Evolutionary conservation across 1,140 invertebrate species (phyloP), one percentile per base, ranked within the genome.

Genomic region (Euglossa dilemma): DNA sequence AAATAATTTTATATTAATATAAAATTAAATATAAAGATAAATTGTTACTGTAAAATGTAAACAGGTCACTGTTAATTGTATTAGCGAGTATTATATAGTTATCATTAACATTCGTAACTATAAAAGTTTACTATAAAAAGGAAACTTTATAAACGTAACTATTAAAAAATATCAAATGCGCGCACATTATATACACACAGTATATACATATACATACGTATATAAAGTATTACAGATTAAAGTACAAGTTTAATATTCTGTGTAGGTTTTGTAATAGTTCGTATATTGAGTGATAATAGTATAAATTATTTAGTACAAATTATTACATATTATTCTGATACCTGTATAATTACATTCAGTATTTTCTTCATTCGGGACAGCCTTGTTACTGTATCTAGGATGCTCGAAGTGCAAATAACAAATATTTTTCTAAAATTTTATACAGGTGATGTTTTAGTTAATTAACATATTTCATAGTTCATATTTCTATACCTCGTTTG

Each of bases 341-440:
- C 74, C 56, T 83, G 80, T 69, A 70, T 70, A 83, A 83, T 59
- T 36, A 25, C 14, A 70, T 64, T 83, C 56, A 70, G 43, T 56
- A 59, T 23, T 70, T 70, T 25, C 7, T 61, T 52, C 28, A 23
- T 54, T 36, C 5, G 8, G 16, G 47, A 77, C 18, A 50, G 43
- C 12, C 6, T 28, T 20, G 57, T 66, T 3, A 28, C 47, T 47
- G 23, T 28, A 71, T n/a, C 18, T n/a, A 23, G 1, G 11, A 5
- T 73, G 8, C 2, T 14, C 56, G 18, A 73, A 20, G 2, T 54
- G 20, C 23, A 69, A 76, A 77, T 28, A 82, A 57, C 20, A 52
- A 50, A 56, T 6, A 50, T n/a, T 36, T 54, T 78, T 54, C 64
- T 77, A 47, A 79, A 54, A 78, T 83, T 83, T 79, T 83, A 83